Conservation (phyloP, 2,888 invertebrate species). For the Hanleya hanleyi region DNA sequence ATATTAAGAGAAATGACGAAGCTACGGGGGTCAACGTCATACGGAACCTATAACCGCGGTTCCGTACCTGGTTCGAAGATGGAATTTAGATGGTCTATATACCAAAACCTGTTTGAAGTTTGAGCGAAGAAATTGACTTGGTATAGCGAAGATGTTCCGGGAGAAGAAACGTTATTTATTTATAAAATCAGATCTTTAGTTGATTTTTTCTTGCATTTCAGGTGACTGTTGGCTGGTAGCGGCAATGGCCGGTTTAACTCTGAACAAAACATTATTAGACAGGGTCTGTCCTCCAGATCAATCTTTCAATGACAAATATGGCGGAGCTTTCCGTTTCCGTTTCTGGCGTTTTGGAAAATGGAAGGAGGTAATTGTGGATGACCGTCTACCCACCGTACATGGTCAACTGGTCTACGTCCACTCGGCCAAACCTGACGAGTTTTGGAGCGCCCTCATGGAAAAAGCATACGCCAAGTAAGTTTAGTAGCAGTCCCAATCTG, state of each 20-base stretch:
- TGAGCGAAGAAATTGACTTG: too few relatives aligned
- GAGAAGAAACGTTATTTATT: too few relatives aligned
- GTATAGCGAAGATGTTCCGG: too few relatives aligned
- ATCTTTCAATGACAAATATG: slow-evolving; percentile 77
- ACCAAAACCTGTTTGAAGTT: too few relatives aligned
- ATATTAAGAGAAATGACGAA: too few relatives aligned
- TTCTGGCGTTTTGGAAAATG: slow-evolving; percentile 88
- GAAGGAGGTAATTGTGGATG: slow-evolving; percentile 80
- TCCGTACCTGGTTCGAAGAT: too few relatives aligned
- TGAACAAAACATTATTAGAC: slow-evolving; percentile 76
- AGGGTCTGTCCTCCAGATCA: slow-evolving; percentile 68
- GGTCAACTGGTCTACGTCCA: slow-evolving; percentile 80
- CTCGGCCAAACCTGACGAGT: slow-evolving; percentile 78
- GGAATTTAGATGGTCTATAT: too few relatives aligned
- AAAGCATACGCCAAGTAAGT: slow-evolving; percentile 85
- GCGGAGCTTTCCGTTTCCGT: slow-evolving; percentile 86
- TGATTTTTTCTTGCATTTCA: slow-evolving; percentile 62
- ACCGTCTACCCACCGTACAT: slow-evolving; percentile 78
- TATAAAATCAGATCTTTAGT: not conserved
- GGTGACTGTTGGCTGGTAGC: slow-evolving; percentile 80
- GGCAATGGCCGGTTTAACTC: slow-evolving; percentile 77
- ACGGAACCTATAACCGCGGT: too few relatives aligned
- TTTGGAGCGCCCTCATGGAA: slow-evolving; percentile 85
- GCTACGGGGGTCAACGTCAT: too few relatives aligned
- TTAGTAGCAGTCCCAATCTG: not conserved